phyloP scores from a whole-genome alignment of 2,113 vertebrate species.

The Scomber scombrus region DNA sequence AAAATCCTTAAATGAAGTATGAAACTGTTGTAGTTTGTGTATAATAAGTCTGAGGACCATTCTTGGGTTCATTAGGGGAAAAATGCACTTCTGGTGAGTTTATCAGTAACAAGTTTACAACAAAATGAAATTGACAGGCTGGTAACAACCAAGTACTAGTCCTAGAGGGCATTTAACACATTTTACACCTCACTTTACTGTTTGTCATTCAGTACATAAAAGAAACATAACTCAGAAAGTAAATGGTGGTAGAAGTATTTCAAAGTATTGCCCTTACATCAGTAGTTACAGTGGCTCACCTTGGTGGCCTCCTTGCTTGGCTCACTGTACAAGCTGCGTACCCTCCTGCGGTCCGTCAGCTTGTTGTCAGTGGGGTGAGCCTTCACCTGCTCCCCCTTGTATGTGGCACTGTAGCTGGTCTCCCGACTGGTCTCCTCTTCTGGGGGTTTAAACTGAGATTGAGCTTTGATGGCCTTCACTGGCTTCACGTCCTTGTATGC shows the following conservation, averaged over 20 bases:
- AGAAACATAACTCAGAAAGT: neutral
- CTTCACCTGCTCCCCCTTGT: slow-evolving; percentile 92
- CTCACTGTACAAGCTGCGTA: slow-evolving; percentile 97
- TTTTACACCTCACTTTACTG: neutral
- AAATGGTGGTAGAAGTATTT: neutral
- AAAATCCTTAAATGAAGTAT: neutral
- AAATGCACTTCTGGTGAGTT: slow-evolving; percentile 2
- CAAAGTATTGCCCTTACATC: neutral
- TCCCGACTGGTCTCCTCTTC: slow-evolving; percentile 90
- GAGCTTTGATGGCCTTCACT: slow-evolving; percentile 91
- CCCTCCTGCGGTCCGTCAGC: slow-evolving; percentile 91
- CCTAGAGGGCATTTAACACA: neutral
- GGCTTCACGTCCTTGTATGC: slow-evolving; percentile 94
- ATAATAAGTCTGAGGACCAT: neutral
- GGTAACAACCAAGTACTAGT: slow-evolving; percentile 7
- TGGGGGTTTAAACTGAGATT: slow-evolving; percentile 90
- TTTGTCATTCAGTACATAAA: neutral
- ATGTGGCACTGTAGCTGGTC: slow-evolving; percentile 96
- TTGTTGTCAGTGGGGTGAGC: slow-evolving; percentile 90
- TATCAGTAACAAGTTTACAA: neutral
- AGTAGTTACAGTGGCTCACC: slow-evolving; percentile 82
- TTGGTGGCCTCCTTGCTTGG: slow-evolving; percentile 91
- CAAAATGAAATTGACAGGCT: neutral
- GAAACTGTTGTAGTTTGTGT: neutral
- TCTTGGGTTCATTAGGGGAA: neutral